These are phyloP conservation scores for Cyprinella venusta DNA, from an alignment of 2,797 vertebrate genomes.

Conservation along the genomic window DNA sequence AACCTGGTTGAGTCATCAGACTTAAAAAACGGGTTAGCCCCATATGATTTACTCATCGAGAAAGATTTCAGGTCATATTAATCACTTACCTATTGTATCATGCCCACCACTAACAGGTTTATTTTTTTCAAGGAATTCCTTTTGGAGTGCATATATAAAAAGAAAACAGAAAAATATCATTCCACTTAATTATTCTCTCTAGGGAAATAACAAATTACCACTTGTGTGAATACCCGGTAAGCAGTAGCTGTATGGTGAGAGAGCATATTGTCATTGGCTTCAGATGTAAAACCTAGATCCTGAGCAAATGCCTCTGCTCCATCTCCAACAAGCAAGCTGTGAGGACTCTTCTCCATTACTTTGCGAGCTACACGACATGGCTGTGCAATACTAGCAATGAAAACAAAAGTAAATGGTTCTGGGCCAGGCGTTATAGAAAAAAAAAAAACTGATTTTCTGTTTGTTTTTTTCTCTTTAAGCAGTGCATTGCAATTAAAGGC, in stretches of 20 bases:
- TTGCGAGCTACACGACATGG: constrained; percentile 56
- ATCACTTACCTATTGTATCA: constrained; percentile 62
- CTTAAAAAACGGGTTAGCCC: not conserved
- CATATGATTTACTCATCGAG: not conserved
- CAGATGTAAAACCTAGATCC: constrained; percentile 57
- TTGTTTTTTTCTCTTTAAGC: not conserved
- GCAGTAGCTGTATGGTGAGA: constrained; percentile 57
- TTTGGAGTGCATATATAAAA: not conserved
- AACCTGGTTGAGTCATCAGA: not conserved
- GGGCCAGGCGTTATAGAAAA: not conserved
- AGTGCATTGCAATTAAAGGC: not conserved
- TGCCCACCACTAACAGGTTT: constrained; percentile 44
- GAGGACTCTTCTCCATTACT: constrained; percentile 60
- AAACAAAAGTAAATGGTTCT: constrained; percentile 11
- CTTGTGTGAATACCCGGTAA: constrained; percentile 60
- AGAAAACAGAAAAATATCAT: constrained; percentile 3
- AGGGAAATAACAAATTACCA: not conserved
- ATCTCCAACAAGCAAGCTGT: constrained; percentile 62
- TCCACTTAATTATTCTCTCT: not conserved
- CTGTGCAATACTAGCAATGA: constrained; percentile 49
- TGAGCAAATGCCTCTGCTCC: constrained; percentile 62
- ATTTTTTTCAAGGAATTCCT: constrained; percentile 65
- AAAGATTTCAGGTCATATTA: not conserved
- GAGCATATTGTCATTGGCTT: constrained; percentile 63
- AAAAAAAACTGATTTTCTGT: not conserved